Evolutionary conservation across 2,797 vertebrate genomes (phyloP).

Genomic region (Leptoclinus maculatus): DNA sequence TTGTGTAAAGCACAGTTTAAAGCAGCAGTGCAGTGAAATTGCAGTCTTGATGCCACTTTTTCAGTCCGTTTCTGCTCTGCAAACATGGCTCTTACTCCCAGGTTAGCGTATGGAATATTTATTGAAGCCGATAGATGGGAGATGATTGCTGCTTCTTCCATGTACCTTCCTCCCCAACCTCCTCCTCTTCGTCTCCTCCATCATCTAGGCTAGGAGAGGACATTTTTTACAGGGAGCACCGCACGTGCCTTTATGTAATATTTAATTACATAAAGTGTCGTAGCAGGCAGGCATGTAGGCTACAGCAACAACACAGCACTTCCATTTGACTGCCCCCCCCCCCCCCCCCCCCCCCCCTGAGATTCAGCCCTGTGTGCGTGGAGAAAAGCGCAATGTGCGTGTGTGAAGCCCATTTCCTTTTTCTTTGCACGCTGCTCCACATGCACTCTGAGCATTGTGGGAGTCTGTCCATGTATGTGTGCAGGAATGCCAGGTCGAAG

Average conservation of each 20-base stretch:
- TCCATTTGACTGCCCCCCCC: conserved; percentile 57
- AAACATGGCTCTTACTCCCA: no score
- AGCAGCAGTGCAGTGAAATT: no score
- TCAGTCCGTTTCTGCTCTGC: neutral
- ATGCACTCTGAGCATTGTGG: conserved; percentile 12
- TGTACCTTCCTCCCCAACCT: neutral
- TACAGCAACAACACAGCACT: conserved; percentile 66
- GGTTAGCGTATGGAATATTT: neutral
- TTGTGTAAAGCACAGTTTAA: no score
- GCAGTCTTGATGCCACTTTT: no score
- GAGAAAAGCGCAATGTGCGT: conserved; percentile 10
- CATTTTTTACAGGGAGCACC: neutral
- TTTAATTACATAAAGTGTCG: conserved; percentile 6
- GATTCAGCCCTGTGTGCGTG: conserved; percentile 34
- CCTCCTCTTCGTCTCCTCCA: neutral
- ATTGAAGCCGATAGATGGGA: neutral
- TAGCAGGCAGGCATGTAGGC: conserved; percentile 56
- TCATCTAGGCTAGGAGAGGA: neutral
- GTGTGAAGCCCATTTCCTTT: conserved; percentile 25
- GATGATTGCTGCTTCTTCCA: neutral
- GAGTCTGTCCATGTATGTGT: conserved; percentile 20
- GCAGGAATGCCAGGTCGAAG: conserved; percentile 29
- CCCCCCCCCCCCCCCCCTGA: conserved; percentile 52
- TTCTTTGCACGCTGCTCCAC: neutral
- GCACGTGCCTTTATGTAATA: neutral